Base-by-base conservation (phyloP, 1,140 invertebrate genomes). In the Megalonaias nervosa region DNA sequence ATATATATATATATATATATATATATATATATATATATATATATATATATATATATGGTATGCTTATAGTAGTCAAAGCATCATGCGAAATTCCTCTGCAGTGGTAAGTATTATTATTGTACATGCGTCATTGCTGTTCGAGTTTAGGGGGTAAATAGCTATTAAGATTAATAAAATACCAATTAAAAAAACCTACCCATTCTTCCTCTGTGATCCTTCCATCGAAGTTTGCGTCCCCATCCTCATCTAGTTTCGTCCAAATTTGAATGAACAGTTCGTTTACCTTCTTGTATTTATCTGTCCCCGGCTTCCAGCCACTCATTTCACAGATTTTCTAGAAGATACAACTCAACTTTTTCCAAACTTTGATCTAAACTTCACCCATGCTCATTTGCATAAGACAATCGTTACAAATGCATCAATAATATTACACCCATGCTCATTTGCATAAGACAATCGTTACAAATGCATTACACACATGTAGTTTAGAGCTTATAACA, bases 271-370 rank as follows among this genome's bases (percentile, higher is more conserved):
- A 91, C 21, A 91, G 70, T 17, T 87, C 84, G 67, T 90, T 83
- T 15, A 85, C 87, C 57, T 85, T 76, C 17, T 84, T 75, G 62
- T 84, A 90, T 67, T 89, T 87, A 1, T 85, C 79, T 12, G 82
- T 80, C 6, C 84, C 88, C 2, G 74, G 74, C 56, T 85, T 86
- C 90, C 90, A 91, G 1, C 90, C 90, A 81, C 89, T 90, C 83
- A 90, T 75, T 56, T 87, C 82, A 76, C 90, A 90, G 1, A 90
- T 86, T 84, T 87, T 85, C 89, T 89, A 48, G 1, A 78, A 69
- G 58, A 56, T 56, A 75, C 61, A 60, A 68, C 11, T 71, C 17
- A 5, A 58, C 15, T 17, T 71, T 71, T 48, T 48, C 6, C 38
- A 48, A 48, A 48, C 0, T 48, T 48, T 48, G 11, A 6, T 48